Conservation (phyloP, 2,113 vertebrate genomes). For the Mola mola region DNA sequence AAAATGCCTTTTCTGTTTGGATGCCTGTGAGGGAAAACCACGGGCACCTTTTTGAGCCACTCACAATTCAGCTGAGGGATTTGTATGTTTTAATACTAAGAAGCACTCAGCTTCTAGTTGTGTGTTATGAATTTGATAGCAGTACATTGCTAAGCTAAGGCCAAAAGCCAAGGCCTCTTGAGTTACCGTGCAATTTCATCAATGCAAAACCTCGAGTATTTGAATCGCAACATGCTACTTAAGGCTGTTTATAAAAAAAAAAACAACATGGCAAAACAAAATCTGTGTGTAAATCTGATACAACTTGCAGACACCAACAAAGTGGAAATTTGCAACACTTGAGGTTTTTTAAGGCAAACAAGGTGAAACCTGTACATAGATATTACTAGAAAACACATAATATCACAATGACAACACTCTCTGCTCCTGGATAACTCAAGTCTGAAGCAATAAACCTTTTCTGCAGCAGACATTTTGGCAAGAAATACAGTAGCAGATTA, state of each 20-base stretch:
- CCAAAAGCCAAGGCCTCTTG: conserved; percentile 5
- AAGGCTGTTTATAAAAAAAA: too few relatives aligned
- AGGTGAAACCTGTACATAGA: too few relatives aligned
- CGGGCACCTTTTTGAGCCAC: conserved; percentile 26
- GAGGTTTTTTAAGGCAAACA: too few relatives aligned
- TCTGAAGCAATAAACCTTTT: too few relatives aligned
- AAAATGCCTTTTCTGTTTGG: conserved; percentile 22
- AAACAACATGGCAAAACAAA: too few relatives aligned
- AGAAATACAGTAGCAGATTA: too few relatives aligned
- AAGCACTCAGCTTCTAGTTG: conserved; percentile 11
- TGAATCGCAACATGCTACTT: background rate
- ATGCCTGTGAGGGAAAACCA: conserved; percentile 39
- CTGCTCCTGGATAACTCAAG: too few relatives aligned
- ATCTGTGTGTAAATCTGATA: background rate
- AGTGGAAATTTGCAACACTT: too few relatives aligned
- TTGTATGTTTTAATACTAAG: conserved; percentile 25
- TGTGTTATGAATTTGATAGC: conserved; percentile 3
- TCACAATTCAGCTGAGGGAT: conserved; percentile 34
- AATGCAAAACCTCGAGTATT: conserved; percentile 1
- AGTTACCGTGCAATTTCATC: conserved; percentile 5
- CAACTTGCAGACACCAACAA: background rate
- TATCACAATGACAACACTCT: too few relatives aligned
- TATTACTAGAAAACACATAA: too few relatives aligned
- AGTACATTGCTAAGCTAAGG: background rate
- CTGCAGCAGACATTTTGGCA: too few relatives aligned